phyloP scores from a whole-genome alignment of 2,888 invertebrate genomes.

The Apotomis capreana region DNA sequence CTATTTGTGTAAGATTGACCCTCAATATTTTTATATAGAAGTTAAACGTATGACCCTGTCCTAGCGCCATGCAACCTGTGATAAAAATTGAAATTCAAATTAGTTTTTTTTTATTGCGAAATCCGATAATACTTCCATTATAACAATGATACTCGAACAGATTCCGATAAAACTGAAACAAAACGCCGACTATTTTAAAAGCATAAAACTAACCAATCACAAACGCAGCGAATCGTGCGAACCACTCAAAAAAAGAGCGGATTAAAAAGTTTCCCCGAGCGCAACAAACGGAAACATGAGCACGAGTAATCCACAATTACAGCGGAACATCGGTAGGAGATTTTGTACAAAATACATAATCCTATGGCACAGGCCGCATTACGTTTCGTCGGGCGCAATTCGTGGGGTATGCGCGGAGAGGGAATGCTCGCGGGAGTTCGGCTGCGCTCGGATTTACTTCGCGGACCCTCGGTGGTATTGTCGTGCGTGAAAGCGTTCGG shows the following conservation, averaged over 20 bases:
- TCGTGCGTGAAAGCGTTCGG: slow-evolving; percentile 37
- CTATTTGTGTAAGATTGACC: no score
- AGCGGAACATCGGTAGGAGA: slow-evolving; percentile 77
- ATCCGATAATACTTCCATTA: not conserved
- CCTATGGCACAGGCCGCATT: slow-evolving; percentile 51
- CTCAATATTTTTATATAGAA: no score
- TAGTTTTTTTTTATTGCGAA: no score
- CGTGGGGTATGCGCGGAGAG: slow-evolving; percentile 48
- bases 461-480: slow-evolving; percentile 55
- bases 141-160: slow-evolving; percentile 1
- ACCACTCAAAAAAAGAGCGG: slow-evolving; percentile 30
- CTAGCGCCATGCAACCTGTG: no score
- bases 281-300: slow-evolving; percentile 74
- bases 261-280: slow-evolving; percentile 42
- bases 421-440: slow-evolving; percentile 66
- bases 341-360: slow-evolving; percentile 78
- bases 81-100: no score
- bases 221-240: slow-evolving; percentile 22
- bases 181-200: slow-evolving; percentile 26
- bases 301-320: slow-evolving; percentile 79
- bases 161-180: slow-evolving; percentile 17
- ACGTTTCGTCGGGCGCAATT: slow-evolving; percentile 34
- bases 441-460: slow-evolving; percentile 62
- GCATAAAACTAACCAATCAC: slow-evolving; percentile 31
- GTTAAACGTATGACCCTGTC: no score